phyloP scores from a whole-genome alignment of 2,113 vertebrate species.

The Prunella fulvescens region DNA sequence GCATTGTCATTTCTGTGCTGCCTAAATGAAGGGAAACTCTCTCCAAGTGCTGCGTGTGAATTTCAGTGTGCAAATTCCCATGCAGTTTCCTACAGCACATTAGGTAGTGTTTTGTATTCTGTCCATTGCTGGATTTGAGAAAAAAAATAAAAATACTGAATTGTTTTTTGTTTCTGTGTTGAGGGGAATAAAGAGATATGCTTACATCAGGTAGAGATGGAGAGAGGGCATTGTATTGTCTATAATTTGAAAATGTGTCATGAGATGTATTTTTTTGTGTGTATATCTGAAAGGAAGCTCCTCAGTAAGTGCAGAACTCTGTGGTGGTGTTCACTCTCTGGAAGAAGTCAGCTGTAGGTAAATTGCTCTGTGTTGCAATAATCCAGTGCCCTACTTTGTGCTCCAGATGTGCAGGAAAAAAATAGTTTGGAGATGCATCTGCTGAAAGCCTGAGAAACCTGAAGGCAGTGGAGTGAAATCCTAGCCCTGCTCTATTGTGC shows the following conservation, averaged over 20 bases:
- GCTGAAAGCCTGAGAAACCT: background rate
- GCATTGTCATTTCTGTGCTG: background rate
- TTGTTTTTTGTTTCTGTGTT: background rate
- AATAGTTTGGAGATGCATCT: background rate
- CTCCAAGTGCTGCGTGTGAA: background rate
- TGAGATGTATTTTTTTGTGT: background rate
- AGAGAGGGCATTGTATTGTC: background rate
- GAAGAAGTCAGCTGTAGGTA: background rate
- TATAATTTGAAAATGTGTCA: background rate
- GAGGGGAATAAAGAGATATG: background rate
- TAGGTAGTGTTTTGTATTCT: background rate
- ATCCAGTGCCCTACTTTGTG: background rate
- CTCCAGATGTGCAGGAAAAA: fast-evolving
- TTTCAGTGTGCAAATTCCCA: background rate
- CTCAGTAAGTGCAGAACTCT: background rate
- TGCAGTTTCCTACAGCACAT: background rate
- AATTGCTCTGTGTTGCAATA: background rate
- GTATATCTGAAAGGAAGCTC: background rate
- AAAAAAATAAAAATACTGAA: background rate
- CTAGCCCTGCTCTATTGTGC: background rate
- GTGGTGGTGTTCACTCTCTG: background rate
- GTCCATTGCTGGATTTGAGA: background rate
- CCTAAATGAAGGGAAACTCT: background rate
- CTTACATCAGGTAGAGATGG: background rate
- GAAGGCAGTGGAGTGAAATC: background rate